Percentiles rank a stretch among this genome's conserved stretches.
phyloP scores from a whole-genome alignment of 2,113 vertebrate species.

The Stercorarius parasiticus region DNA sequence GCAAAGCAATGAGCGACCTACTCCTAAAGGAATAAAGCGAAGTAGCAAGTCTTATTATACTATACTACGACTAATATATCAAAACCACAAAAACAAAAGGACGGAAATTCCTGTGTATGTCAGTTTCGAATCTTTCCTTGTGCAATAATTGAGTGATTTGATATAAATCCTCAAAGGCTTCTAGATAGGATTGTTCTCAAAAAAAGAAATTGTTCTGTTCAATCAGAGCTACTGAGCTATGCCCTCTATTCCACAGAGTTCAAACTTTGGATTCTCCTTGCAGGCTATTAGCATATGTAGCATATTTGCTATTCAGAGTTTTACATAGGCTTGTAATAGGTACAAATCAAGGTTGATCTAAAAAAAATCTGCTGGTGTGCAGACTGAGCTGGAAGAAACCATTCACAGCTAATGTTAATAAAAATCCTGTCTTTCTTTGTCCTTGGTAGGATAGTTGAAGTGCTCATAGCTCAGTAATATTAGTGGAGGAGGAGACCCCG shows the following conservation, averaged over 20 bases:
- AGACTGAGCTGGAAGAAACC: not conserved
- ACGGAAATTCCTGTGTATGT: not conserved
- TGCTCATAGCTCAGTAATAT: not conserved
- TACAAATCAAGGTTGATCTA: not conserved
- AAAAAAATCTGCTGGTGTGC: not conserved
- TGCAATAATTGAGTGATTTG: not conserved
- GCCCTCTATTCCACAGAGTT: not conserved
- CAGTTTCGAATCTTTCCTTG: not conserved
- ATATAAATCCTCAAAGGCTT: not conserved
- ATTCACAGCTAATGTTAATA: not conserved
- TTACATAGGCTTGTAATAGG: not conserved
- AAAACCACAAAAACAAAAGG: not conserved
- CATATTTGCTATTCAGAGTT: conserved; percentile 10
- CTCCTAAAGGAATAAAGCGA: conserved; percentile 9
- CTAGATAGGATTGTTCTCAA: not conserved
- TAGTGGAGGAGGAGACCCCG: not conserved
- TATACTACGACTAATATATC: not conserved
- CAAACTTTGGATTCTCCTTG: not conserved
- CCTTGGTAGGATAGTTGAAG: not conserved
- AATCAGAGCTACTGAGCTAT: not conserved
- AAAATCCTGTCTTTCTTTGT: not conserved
- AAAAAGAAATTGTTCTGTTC: not conserved
- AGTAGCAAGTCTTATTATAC: not conserved
- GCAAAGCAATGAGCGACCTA: not conserved
- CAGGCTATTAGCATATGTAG: not conserved